Percentiles rank a stretch among this genome's conserved stretches.
phyloP scores from a whole-genome alignment of 2,888 invertebrate genomes.

The Lissocephala sabroskyi region DNA sequence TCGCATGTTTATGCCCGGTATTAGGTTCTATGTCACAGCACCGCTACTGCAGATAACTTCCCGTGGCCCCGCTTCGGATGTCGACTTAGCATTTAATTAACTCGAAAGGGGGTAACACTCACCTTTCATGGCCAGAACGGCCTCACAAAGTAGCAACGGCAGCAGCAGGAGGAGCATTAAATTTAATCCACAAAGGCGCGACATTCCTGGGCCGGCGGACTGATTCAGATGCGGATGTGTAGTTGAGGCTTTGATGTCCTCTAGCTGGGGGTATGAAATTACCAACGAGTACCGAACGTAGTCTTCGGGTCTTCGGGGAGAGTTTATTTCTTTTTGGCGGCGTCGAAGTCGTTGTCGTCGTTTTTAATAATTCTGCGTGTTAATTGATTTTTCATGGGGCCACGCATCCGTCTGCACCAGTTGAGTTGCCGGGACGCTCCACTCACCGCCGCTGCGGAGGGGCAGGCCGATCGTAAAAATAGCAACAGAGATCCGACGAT shows the following conservation, averaged over 20 bases:
- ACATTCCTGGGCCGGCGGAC: conserved; percentile 37
- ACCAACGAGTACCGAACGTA: too few relatives aligned
- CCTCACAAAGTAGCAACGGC: conserved; percentile 41
- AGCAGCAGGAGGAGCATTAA: conserved; percentile 42
- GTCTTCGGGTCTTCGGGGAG: too few relatives aligned
- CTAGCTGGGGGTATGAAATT: too few relatives aligned
- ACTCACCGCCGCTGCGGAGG: conserved; percentile 8
- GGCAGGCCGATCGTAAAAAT: conserved; percentile 44
- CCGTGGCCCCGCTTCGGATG: too few relatives aligned
- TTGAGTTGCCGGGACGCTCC: too few relatives aligned
- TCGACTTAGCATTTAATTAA: conserved; percentile 49
- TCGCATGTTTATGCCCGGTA: conserved; percentile 55
- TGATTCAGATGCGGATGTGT: too few relatives aligned
- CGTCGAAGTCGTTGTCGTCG: too few relatives aligned
- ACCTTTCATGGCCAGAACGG: conserved; percentile 52
- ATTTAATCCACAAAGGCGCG: conserved; percentile 45
- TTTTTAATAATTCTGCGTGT: conserved; percentile 63
- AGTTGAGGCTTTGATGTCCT: conserved; percentile 29
- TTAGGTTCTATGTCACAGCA: conserved; percentile 41
- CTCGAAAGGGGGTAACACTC: conserved; percentile 33
- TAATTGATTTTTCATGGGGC: conserved; percentile 66
- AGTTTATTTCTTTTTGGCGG: conserved; percentile 20
- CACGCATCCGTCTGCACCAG: conserved; percentile 49
- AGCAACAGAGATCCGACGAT: conserved; percentile 31
- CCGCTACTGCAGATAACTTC: conserved; percentile 4